Base-by-base conservation (phyloP, 1,140 invertebrate species). In the Diabrotica virgifera region DNA sequence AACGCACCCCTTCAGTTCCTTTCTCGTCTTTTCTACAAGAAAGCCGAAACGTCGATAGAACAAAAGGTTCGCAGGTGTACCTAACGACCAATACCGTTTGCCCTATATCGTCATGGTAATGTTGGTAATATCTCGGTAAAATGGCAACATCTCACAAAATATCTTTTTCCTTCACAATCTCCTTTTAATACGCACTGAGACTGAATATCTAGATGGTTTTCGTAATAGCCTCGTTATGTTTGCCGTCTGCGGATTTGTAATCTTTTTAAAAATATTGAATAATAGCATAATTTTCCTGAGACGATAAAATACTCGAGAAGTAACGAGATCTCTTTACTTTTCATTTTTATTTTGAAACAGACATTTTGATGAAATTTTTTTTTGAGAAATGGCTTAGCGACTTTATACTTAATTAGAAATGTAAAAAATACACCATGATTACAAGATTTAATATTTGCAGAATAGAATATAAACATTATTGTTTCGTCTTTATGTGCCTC, bases 81-180 rank as follows among this genome's bases (percentile, higher is more conserved):
- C 40, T 46, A 46, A 46, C 40, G 40, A 46, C 40, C 40, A 46
- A 46, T 46, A 46, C 40, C 40, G 40, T 46, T 46, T 46, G n/a
- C 40, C 40, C 40, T 46, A 46, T 46, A 46, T 46, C 5, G 40
- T 46, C 8, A 46, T 46, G 40, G 40, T 46, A 46, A 46, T 46
- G 40, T 46, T n/a, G 40, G 40, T 46, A 46, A 46, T 46, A 46
- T 46, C 40, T 46, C 40, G 40, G 40, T 46, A 46, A 46, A 46
- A 46, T n/a, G 40, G 40, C 40, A 46, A 46, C 40, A 46, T 46
- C 40, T 10, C 40, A 46, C 40, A 46, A n/a, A 46, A 46, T 46
- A 46, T 46, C 8, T 46, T 46, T 46, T n/a, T 46, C 40, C 40
- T n/a, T 46, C 40, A 46, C 40, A 46, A 46, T 46, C 8, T 46